These are phyloP conservation scores for Wasmannia auropunctata DNA, from an alignment of 1,140 invertebrate genomes.

Conservation along the genomic window DNA sequence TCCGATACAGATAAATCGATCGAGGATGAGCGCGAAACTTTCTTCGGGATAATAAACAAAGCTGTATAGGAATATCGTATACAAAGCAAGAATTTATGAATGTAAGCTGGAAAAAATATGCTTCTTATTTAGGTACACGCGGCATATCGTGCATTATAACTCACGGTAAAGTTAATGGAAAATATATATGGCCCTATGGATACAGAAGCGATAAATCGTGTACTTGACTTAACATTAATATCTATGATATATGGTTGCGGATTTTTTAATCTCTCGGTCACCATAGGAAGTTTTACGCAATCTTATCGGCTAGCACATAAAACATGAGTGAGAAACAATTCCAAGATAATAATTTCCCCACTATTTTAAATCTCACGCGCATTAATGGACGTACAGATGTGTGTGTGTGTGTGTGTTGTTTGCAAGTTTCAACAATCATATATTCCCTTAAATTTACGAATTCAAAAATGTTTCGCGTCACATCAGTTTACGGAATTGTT, in stretches of 20 bases:
- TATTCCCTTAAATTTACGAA: not conserved
- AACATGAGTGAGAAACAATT: not conserved
- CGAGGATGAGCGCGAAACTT: not conserved
- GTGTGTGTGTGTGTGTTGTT: too few relatives aligned
- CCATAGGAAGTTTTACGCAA: constrained; percentile 21
- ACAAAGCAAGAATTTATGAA: constrained; percentile 1
- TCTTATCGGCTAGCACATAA: constrained; percentile 39
- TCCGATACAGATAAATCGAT: not conserved
- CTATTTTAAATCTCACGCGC: not conserved
- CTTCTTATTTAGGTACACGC: constrained; percentile 16
- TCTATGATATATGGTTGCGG: constrained; percentile 22
- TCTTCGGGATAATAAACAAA: not conserved
- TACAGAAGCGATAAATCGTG: constrained; percentile 29
- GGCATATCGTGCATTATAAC: constrained; percentile 6
- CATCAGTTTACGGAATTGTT: not conserved
- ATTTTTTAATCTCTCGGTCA: constrained; percentile 36
- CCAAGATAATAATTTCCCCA: not conserved
- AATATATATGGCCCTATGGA: not conserved
- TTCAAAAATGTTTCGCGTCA: not conserved
- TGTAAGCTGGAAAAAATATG: not conserved
- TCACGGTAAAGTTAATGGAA: constrained; percentile 38
- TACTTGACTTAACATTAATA: constrained; percentile 44
- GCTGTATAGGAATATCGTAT: not conserved
- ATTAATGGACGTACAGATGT: not conserved
- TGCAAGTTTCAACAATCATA: not conserved